These are phyloP conservation scores for Scytalopus superciliaris DNA, from an alignment of 2,113 vertebrate genomes.

Conservation along the genomic window DNA sequence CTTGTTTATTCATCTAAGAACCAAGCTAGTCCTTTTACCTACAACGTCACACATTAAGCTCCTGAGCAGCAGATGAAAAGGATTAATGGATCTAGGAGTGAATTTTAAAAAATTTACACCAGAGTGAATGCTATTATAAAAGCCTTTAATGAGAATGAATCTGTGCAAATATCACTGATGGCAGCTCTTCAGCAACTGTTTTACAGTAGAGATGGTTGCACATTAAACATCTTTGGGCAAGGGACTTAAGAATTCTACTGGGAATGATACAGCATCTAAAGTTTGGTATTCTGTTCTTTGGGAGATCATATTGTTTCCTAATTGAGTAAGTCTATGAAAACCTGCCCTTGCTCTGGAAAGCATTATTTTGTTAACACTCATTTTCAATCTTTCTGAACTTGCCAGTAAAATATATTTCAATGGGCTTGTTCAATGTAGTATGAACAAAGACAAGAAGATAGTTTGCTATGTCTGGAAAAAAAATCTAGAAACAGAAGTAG, in stretches of 20 bases:
- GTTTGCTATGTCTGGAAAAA: not conserved
- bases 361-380: not conserved
- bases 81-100: conserved; percentile 33
- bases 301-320: conserved; percentile 13
- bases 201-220: conserved; percentile 24
- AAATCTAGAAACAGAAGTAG: not conserved
- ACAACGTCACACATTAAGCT: not conserved
- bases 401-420: conserved; percentile 3
- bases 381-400: conserved; percentile 23
- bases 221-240: conserved; percentile 31
- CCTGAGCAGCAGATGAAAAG: not conserved
- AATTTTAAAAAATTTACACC: conserved; percentile 51
- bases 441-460: not conserved
- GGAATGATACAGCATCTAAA: not conserved
- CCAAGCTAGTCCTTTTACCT: not conserved
- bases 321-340: conserved; percentile 14
- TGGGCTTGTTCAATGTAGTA: not conserved
- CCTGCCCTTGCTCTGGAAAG: not conserved
- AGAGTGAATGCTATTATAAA: conserved; percentile 31
- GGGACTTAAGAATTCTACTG: conserved; percentile 10
- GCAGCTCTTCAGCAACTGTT: conserved; percentile 35
- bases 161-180: conserved; percentile 41
- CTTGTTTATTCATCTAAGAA: not conserved
- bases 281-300: conserved; percentile 11
- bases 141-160: conserved; percentile 48